These are phyloP conservation scores for Pardalotus punctatus DNA, from an alignment of 2,113 vertebrate genomes.

Conservation along the genomic window DNA sequence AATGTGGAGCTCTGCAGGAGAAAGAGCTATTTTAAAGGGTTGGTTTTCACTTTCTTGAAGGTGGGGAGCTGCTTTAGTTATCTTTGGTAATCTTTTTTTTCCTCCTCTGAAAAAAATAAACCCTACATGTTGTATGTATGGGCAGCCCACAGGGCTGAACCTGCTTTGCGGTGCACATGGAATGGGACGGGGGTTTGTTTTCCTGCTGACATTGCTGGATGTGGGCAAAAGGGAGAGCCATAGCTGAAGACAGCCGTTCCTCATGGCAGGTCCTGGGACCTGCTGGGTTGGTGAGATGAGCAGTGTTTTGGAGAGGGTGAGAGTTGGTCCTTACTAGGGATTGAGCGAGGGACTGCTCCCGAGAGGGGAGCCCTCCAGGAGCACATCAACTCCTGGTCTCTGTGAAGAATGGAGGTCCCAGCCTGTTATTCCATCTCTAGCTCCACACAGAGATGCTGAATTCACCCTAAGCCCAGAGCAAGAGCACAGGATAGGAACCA, in stretches of 20 bases:
- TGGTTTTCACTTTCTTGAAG: background rate
- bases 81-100: background rate
- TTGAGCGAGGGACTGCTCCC: background rate
- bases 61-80: background rate
- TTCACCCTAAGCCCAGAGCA: background rate
- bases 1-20: background rate
- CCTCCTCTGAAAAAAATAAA: background rate
- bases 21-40: background rate
- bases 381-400: background rate
- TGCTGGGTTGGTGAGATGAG: background rate
- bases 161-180: background rate
- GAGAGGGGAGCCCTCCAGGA: background rate
- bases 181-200: background rate
- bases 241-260: background rate
- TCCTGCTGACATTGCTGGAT: background rate
- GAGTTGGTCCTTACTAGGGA: background rate
- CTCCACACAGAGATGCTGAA: background rate
- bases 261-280: background rate
- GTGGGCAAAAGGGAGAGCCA: background rate
- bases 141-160: background rate
- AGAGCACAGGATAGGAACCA: background rate
- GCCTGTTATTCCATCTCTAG: background rate
- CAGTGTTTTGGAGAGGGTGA: background rate
- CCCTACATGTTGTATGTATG: rapidly evolving
- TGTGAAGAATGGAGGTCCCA: background rate